phyloP scores from a whole-genome alignment of 1,140 invertebrate species.

The Philopotamus ludificatus region DNA sequence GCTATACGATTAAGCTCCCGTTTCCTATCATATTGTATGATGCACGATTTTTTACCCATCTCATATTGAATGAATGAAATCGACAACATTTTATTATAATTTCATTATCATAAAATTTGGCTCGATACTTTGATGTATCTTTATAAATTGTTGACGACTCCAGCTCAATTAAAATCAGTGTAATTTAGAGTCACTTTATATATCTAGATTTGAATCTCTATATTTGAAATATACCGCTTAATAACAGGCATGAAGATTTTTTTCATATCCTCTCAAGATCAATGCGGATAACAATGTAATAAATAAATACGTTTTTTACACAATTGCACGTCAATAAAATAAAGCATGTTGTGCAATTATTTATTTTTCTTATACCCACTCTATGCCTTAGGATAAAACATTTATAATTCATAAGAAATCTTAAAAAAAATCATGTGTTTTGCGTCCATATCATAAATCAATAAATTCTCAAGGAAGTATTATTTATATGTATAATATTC shows the following conservation, averaged over 20 bases:
- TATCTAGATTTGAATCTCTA: conserved; percentile 11
- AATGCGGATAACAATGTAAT: neutral
- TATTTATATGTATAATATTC: too few species aligned
- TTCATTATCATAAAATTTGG: neutral
- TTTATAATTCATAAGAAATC: too few species aligned
- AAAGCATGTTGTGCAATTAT: neutral
- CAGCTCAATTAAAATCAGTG: neutral
- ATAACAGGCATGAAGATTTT: conserved; percentile 11
- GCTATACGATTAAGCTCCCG: neutral
- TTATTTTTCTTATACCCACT: too few species aligned
- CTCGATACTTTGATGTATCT: neutral
- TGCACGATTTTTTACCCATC: neutral
- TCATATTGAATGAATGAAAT: neutral
- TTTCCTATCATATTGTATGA: neutral
- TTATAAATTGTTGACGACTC: neutral
- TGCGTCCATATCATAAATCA: too few species aligned
- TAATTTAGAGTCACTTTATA: neutral
- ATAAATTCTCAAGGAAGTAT: too few species aligned
- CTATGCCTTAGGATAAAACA: too few species aligned
- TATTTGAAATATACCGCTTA: conserved; percentile 17
- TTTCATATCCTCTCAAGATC: neutral
- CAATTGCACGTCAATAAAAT: neutral
- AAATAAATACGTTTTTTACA: neutral
- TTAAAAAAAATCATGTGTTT: too few species aligned
- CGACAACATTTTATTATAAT: neutral